Evolutionary conservation across 53 echinoderm and acorn worm species (phyloP), one percentile per base, ranked within the genome.

Genomic region (Zoroaster sp.): DNA sequence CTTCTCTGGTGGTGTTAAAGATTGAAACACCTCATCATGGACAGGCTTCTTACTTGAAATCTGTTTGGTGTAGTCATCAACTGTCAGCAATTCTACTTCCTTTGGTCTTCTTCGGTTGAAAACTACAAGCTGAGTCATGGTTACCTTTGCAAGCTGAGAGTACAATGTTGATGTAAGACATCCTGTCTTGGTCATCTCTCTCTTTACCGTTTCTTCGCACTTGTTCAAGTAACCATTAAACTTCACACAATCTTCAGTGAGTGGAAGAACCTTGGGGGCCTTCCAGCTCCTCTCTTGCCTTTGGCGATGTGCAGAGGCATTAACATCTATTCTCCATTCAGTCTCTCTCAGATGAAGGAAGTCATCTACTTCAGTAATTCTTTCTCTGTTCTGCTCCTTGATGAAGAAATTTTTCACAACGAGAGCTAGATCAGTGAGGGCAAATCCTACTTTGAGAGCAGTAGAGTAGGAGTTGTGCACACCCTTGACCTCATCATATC

Each of bases 161-260:
- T 78, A 91, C 9, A 44, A 18, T 21, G 42, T 55, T 10, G 82
- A 34, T 65, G 59, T n/a, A n/a, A n/a, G n/a, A 36, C 51, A 14
- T 53, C 46, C 72, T 54, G 23, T 39, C n/a, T n/a, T n/a, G n/a
- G n/a, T n/a, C n/a, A n/a, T 38, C 34, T 25, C 80, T 43, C 34
- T 70, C 40, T 59, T 93, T 31, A 90, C 21, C 11, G 49, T 35
- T 75, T 59, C 80, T 79, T 90, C 87, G 14, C n/a, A n/a, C n/a
- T n/a, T n/a, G n/a, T n/a, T n/a, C n/a, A 93, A 74, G 42, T 49
- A 87, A 14, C 8, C 28, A 53, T 93, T 86, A 36, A 90, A 86
- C 25, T 86, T 75, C 18, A 90, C 67, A 72, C 86, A 90, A 67
- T 93, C 90, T 30, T 89, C 75, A 36, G 93, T 93, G 13, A 93